phyloP scores from a whole-genome alignment of 2,888 invertebrate species.

The Chrysotoxum bicinctum region DNA sequence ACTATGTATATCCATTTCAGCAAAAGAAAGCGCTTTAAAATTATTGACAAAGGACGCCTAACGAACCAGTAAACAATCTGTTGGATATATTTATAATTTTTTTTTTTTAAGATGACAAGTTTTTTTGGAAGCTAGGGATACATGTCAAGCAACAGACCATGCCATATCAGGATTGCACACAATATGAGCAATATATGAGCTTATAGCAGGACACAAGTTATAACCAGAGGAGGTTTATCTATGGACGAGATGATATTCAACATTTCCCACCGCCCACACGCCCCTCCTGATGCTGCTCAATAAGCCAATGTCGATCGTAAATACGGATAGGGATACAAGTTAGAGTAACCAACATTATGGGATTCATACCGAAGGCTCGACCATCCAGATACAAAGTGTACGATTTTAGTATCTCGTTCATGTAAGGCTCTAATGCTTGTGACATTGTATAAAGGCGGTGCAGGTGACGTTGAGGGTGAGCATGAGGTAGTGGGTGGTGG shows the following conservation, averaged over 20 bases:
- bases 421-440: slow-evolving; percentile 37
- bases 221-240: slow-evolving; percentile 16
- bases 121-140: slow-evolving; percentile 20
- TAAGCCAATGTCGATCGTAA: slow-evolving; percentile 69
- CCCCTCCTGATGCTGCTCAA: neutral
- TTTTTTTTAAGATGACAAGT: slow-evolving; percentile 46
- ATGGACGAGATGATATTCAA: slow-evolving; percentile 14
- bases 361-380: slow-evolving; percentile 37
- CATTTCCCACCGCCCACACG: neutral
- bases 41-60: slow-evolving; percentile 62
- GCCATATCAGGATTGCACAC: slow-evolving; percentile 44
- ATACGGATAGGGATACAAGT: slow-evolving; percentile 53
- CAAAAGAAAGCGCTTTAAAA: slow-evolving; percentile 51
- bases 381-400: slow-evolving; percentile 40
- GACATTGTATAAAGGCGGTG: slow-evolving; percentile 5
- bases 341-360: slow-evolving; percentile 53
- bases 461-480: neutral
- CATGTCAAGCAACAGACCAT: slow-evolving; percentile 54
- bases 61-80: slow-evolving; percentile 70
- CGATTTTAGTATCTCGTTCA: slow-evolving; percentile 28
- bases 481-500: neutral
- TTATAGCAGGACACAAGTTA: slow-evolving; percentile 45
- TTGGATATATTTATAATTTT: slow-evolving; percentile 39
- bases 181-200: slow-evolving; percentile 36
- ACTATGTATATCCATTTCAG: neutral